Base-by-base conservation (phyloP, 1,140 invertebrate species). In the Drosophila neocordata region DNA sequence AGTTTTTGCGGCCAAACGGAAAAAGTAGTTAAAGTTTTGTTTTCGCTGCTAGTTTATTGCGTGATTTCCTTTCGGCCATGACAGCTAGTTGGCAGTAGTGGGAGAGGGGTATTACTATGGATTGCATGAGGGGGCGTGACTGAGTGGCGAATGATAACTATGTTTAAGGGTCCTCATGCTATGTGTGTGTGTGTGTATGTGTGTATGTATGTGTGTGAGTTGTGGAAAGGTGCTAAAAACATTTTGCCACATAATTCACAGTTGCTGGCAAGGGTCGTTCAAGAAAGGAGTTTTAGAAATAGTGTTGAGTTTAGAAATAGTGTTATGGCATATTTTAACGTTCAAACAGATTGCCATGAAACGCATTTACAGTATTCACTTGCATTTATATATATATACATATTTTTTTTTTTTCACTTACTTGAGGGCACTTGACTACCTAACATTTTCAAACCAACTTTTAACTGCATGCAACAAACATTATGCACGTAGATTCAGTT, bases 11-110 rank as follows among this genome's bases (percentile, higher is more conserved):
- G 83, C 84, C 74, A 88, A 48, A 78, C 83, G 83, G 84, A 88
- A 88, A 87, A 88, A 89, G 83, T 89, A 88, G 83, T 88, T 88
- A 89, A 88, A 89, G 79, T 89, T 88, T 88, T 89, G 84, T 88
- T 88, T 88, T 88, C 78, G 74, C 71, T 65, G 67, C 72, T 89
- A 89, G 83, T 88, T 88, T 88, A 88, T 88, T 88, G 84, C 83
- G 84, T 88, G 83, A 88, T 88, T 88, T 88, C 83, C 84, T 88
- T 76, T 67, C 61, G 58, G 78, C 76, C 61, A 78, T 87, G 82
- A 82, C 83, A 82, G 70, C 52, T 31, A 27, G 44, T 55, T 65
- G 55, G 41, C 22, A 4, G 22, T 1, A 24, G 22, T 24, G 22
- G 22, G 22, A 24, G 2, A 24, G 22, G 22, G 22, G 22, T 24